These are phyloP conservation scores for Perdita meconis DNA, from an alignment of 2,888 invertebrate species.

Conservation along the genomic window DNA sequence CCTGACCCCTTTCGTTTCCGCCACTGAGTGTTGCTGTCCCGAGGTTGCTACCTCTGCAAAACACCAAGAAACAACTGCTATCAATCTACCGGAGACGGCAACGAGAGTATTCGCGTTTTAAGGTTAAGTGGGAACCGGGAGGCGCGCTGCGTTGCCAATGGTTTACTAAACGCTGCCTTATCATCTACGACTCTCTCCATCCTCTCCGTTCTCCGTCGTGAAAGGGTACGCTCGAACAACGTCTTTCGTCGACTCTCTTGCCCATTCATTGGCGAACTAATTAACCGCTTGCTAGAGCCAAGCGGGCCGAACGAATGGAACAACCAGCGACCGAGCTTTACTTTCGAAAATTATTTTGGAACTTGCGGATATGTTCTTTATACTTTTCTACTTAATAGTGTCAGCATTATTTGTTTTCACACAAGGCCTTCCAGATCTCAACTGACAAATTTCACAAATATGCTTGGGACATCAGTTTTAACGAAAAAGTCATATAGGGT, in stretches of 20 bases:
- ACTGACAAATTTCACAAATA: too few relatives aligned
- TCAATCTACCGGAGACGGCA: constrained; percentile 56
- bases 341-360: background rate
- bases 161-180: constrained; percentile 39
- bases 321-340: background rate
- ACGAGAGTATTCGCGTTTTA: constrained; percentile 58
- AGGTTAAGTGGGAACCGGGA: constrained; percentile 51
- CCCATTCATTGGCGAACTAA: constrained; percentile 29
- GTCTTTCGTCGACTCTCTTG: constrained; percentile 15
- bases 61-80: constrained; percentile 54
- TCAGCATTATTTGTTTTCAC: too few relatives aligned
- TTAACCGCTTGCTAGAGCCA: constrained; percentile 15
- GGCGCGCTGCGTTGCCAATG: constrained; percentile 24
- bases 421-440: too few relatives aligned
- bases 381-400: too few relatives aligned
- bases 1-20: constrained; percentile 18
- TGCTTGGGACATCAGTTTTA: too few relatives aligned
- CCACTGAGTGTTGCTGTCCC: constrained; percentile 28
- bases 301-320: background rate
- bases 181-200: constrained; percentile 20
- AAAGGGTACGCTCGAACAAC: constrained; percentile 24
- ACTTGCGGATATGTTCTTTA: too few relatives aligned
- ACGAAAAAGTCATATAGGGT: too few relatives aligned
- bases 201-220: background rate
- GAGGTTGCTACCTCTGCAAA: constrained; percentile 42